Evolutionary conservation across 2,888 invertebrate genomes (phyloP).

Genomic region (Hirtodrosophila trivittata): DNA sequence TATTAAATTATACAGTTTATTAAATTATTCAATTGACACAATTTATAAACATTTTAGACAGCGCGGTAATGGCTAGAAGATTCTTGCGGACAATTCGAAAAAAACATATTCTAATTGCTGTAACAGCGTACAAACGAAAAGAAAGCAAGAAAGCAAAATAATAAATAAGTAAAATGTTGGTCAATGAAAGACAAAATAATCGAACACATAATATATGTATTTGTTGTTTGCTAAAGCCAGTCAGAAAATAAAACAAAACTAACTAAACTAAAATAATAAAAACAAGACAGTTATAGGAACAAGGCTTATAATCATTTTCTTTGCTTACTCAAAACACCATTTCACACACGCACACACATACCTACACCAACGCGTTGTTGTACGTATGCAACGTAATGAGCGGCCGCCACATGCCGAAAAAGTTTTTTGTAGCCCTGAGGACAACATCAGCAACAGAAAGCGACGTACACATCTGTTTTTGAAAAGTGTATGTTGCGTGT

Average conservation of each 20-base stretch:
- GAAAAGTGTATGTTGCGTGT: constrained; percentile 1
- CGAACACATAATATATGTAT: constrained; percentile 10
- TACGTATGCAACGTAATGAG: constrained; percentile 49
- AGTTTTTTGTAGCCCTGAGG: constrained; percentile 52
- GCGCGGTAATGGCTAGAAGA: too few species aligned
- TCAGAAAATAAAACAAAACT: constrained; percentile 37
- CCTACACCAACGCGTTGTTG: constrained; percentile 11
- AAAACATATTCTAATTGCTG: too few species aligned
- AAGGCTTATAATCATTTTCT: background rate
- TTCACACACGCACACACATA: constrained; percentile 9
- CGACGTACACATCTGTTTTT: constrained; percentile 28
- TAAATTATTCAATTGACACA: too few species aligned
- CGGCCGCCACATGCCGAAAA: constrained; percentile 55
- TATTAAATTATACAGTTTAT: too few species aligned
- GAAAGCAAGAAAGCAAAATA: constrained; percentile 27
- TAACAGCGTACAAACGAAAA: too few species aligned
- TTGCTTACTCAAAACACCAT: constrained; percentile 48
- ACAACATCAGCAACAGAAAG: constrained; percentile 31
- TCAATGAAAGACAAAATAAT: constrained; percentile 15
- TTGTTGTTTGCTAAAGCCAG: constrained; percentile 42
- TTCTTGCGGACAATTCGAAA: too few species aligned
- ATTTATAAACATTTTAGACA: too few species aligned
- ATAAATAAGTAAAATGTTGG: constrained; percentile 53
- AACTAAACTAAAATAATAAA: constrained; percentile 40
- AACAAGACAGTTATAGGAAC: constrained; percentile 31